phyloP scores from a whole-genome alignment of 2,888 invertebrate species.

The Limenitis camilla region DNA sequence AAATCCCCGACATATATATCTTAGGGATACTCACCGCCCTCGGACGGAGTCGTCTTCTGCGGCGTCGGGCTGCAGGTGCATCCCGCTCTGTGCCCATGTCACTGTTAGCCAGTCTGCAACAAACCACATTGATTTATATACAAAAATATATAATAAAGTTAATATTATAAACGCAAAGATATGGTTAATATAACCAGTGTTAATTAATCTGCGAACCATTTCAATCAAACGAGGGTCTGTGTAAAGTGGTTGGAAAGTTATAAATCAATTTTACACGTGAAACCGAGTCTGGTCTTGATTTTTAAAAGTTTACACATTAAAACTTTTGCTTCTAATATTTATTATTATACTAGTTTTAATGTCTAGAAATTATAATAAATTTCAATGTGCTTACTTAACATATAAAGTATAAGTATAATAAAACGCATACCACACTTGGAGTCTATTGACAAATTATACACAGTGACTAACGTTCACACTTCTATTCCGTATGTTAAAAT shows the following conservation, averaged over 20 bases:
- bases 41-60: conserved; percentile 47
- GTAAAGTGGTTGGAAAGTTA: neutral
- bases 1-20: conserved; percentile 2
- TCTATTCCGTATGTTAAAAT: too few relatives aligned
- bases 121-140: conserved; percentile 15
- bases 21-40: conserved; percentile 46
- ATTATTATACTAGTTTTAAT: neutral
- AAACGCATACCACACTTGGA: too few relatives aligned
- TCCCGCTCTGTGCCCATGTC: conserved; percentile 71
- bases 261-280: conserved; percentile 7
- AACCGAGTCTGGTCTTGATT: neutral
- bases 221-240: neutral
- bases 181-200: neutral
- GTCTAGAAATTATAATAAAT: too few relatives aligned
- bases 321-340: neutral
- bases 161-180: neutral
- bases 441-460: too few relatives aligned
- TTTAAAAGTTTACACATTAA: conserved; percentile 2
- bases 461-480: too few relatives aligned
- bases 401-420: too few relatives aligned
- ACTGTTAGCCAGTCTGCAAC: conserved; percentile 70
- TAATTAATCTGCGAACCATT: neutral
- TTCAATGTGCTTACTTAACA: too few relatives aligned
- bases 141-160: neutral
- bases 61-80: conserved; percentile 56